Base-by-base conservation (phyloP, 2,888 invertebrate species). In the Melanophora roralis region DNA sequence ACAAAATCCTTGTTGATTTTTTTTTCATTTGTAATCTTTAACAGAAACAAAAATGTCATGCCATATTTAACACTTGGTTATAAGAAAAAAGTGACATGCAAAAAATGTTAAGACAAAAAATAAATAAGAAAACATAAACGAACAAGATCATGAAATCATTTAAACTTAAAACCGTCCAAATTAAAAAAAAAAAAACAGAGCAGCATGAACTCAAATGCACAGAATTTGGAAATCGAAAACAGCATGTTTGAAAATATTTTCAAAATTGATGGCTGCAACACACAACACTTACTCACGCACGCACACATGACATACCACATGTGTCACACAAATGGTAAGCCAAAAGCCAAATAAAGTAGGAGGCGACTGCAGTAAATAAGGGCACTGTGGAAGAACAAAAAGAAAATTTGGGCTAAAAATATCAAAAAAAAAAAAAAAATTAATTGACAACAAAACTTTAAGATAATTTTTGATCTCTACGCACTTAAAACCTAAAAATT, bases 61-160 rank as follows among this genome's bases (percentile, higher is more conserved):
- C 69, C 79, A 79, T 79, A 79, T 79, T 79, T 75, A 79, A 75
- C 79, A 79, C 75, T 79, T 71, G 59, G 75, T 62, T 60, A 23
- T 53, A n/a, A 59, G 51, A 74, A 16, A 65, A 59, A 45, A 69
- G 53, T 71, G 79, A 65, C 69, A 79, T 71, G 69, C 64, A 71
- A 69, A 68, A 47, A 62, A 38, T 9, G 11, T 2, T 14, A 27
- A 27, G 6, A 27, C 3, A 27, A 27, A 27, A 27, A 27, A 27
- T 5, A 27, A 27, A 27, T 5, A 27, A 27, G 27, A 27, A 3
- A 3, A 27, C 27, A 27, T 27, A 64, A 69, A 60, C 12, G 27
- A 47, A 36, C 59, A 73, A 79, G 59, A 79, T 71, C 74, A 79
- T 69, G 74, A 64, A 73, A 69, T 78, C 51, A 65, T 79, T 75